Conservation (phyloP, 2,113 vertebrate species). For the Phaethornis superciliosus region DNA sequence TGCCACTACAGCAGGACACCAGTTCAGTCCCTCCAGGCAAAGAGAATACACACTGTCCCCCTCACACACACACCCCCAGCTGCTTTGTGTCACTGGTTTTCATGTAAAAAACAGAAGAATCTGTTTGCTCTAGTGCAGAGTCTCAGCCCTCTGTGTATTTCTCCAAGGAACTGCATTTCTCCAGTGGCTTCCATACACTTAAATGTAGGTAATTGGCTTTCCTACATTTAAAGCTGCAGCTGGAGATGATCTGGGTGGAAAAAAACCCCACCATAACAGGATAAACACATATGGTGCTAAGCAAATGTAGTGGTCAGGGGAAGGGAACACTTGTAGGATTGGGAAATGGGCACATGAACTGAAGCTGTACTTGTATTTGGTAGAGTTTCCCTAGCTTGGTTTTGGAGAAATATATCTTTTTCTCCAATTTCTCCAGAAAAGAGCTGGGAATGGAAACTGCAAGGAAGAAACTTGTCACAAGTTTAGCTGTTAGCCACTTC, state of each 20-base stretch:
- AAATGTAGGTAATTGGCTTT: background rate
- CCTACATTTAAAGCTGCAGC: background rate
- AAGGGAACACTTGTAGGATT: background rate
- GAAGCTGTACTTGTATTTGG: background rate
- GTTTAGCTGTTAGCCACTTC: background rate
- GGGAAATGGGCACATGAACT: background rate
- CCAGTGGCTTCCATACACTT: background rate
- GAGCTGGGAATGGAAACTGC: background rate
- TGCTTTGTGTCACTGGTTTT: background rate
- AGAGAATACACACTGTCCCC: background rate
- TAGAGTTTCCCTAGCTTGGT: background rate
- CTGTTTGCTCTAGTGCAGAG: accelerated
- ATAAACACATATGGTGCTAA: background rate
- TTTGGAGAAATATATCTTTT: background rate
- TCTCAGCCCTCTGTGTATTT: background rate
- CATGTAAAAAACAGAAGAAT: background rate
- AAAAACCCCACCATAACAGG: background rate
- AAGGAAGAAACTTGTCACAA: background rate
- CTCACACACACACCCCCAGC: accelerated
- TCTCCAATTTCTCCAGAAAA: background rate
- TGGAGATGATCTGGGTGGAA: background rate
- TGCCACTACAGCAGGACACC: background rate
- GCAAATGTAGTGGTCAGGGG: background rate
- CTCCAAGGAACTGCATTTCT: background rate
- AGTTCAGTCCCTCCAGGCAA: background rate